phyloP scores from a whole-genome alignment of 2,797 vertebrate species.

The Allobates femoralis region DNA sequence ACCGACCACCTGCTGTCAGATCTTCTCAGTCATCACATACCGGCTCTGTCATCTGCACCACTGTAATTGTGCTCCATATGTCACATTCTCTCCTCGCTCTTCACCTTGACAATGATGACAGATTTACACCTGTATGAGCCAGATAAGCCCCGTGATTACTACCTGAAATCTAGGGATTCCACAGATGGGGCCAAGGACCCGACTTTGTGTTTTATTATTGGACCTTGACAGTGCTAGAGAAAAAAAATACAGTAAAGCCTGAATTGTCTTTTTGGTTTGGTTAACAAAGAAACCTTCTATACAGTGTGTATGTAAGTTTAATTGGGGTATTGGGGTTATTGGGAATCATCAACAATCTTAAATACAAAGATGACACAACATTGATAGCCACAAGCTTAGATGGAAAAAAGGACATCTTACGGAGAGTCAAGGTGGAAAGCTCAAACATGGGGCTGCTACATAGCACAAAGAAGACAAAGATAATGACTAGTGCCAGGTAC shows the following conservation, averaged over 20 bases:
- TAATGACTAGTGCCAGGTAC: too few species aligned
- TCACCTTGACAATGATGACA: background rate
- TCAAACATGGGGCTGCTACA: too few species aligned
- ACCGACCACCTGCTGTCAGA: background rate
- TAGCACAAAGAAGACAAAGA: too few species aligned
- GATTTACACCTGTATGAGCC: constrained; percentile 8
- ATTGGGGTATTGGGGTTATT: too few species aligned
- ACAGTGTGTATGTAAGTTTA: too few species aligned
- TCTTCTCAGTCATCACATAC: constrained; percentile 12
- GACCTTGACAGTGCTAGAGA: background rate
- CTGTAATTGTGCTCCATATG: constrained; percentile 23
- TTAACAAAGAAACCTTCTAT: too few species aligned
- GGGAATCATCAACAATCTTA: too few species aligned
- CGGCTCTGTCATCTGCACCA: constrained; percentile 1
- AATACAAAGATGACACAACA: too few species aligned
- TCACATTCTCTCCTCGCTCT: constrained; percentile 14
- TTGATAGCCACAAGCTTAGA: too few species aligned
- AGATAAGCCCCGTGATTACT: constrained; percentile 16
- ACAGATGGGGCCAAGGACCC: background rate
- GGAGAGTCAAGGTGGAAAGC: too few species aligned
- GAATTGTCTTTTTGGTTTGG: too few species aligned
- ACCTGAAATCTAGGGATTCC: background rate
- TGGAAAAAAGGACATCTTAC: too few species aligned
- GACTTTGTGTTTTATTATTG: background rate
- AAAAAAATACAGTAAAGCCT: background rate